These are phyloP conservation scores for Seriola dumerili DNA, from an alignment of 2,113 vertebrate genomes.

Conservation along the genomic window DNA sequence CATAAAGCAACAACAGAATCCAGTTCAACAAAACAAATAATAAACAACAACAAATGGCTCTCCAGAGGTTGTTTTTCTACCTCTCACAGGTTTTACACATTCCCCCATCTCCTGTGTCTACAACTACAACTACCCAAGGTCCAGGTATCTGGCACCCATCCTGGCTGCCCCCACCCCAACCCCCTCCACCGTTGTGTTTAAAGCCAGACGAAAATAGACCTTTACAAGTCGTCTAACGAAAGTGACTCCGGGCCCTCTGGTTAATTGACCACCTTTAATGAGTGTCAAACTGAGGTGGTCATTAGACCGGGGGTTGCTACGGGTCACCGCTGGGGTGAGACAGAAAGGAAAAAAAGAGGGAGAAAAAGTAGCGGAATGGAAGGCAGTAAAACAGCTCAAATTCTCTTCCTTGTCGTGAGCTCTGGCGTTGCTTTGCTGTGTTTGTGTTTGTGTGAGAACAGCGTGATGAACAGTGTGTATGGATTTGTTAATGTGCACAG, in stretches of 20 bases:
- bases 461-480: slow-evolving; percentile 44
- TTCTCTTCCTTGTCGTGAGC: slow-evolving; percentile 27
- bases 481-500: slow-evolving; percentile 60
- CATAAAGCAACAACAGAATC: slow-evolving; percentile 76
- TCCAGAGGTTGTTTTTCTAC: slow-evolving; percentile 55
- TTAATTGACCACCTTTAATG: slow-evolving; percentile 84
- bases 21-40: slow-evolving; percentile 79
- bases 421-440: slow-evolving; percentile 19
- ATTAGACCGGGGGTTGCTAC: slow-evolving; percentile 76
- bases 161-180: slow-evolving; percentile 43
- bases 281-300: slow-evolving; percentile 79
- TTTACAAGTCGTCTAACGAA: slow-evolving; percentile 77
- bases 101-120: not conserved
- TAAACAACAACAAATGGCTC: slow-evolving; percentile 73
- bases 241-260: slow-evolving; percentile 73
- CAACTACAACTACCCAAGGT: slow-evolving; percentile 29
- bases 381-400: slow-evolving; percentile 44
- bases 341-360: slow-evolving; percentile 23
- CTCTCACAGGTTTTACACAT: slow-evolving; percentile 28
- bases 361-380: slow-evolving; percentile 24
- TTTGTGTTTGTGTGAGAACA: slow-evolving; percentile 39
- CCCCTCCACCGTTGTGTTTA: slow-evolving; percentile 38
- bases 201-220: slow-evolving; percentile 75
- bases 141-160: slow-evolving; percentile 35
- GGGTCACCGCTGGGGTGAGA: slow-evolving; percentile 74